Base-by-base conservation (phyloP, 2,797 vertebrate genomes). In the Poeciliopsis paucimaculata region DNA sequence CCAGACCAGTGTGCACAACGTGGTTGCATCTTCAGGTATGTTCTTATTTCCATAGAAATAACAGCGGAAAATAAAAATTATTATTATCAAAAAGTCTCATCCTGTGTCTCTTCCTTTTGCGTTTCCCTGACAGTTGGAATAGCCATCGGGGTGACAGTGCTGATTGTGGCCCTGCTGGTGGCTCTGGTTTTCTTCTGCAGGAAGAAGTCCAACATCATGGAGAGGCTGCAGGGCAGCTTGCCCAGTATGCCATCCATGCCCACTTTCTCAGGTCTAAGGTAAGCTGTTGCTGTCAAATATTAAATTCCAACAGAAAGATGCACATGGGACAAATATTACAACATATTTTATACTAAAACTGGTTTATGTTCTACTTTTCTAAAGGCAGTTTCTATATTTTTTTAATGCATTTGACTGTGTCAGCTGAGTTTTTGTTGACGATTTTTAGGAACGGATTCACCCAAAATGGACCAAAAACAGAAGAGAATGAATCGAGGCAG, bases 101-200 rank as follows among this genome's bases (percentile, higher is more conserved):
- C 47, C 6, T 74, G 26, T 8, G 0, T 47, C 57, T 77, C 6
- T 16, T 64, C 6, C 11, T 71, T 64, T 28, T 68, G 5, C 12
- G 2, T 8, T 51, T 74, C 20, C 1, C 1, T 84, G 60, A 46
- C 86, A 95, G 95, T 93, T 68, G 94, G 90, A 39, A 93, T 96
- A 57, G 95, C 94, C n/a, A 79, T 96, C 8, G 95, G 94, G 2
- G 95, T 95, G 77, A 93, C 94, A 0, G 9, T 91, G 2, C 0
- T 87, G 66, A 76, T 95, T 4, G 73, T 93, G 74, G 71, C 53
- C 41, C 82, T 96, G 73, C 82, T 96, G 45, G 77, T 36, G 2
- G 85, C 72, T 75, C 83, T 95, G 80, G 90, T 96, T 77, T 94
- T 49, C 41, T 79, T 41, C 73, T 82, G 77, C 45, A 91, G 76